Base-by-base conservation (phyloP, 2,888 invertebrate genomes). In the Ectemnius continuus region DNA sequence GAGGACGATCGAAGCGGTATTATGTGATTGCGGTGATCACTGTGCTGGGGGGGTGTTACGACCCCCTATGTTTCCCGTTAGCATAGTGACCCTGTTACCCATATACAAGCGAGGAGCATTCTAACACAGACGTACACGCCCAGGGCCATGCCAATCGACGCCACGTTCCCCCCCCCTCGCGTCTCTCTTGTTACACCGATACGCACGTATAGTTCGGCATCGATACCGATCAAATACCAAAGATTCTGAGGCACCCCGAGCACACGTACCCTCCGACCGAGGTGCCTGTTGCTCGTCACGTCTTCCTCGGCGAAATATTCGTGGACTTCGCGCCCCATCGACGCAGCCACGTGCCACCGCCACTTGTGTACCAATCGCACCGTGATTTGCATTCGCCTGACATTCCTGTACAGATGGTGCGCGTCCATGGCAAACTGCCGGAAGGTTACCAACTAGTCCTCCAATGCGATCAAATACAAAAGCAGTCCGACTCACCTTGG, bases 211-310 rank as follows among this genome's bases (percentile, higher is more conserved):
- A 73, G 84, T 82, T 83, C 75, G 75, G 80, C 81, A 84, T 87
- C 88, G 85, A 88, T 86, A 85, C 86, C 86, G 85, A 89, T 88
- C 87, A 87, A 87, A 90, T 89, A 83, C 87, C 90, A 82, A 90
- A 88, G 88, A 90, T 90, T 90, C 89, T 87, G 87, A 88, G 88
- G 83, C 86, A 82, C 76, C 84, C 88, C 87, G 80, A 86, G 78
- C 77, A 75, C 83, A 74, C 79, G 80, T 80, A 76, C 78, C 78
- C 82, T 73, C 73, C 80, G 73, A 81, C 77, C 84, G 77, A 83
- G 78, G 78, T 70, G 85, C 85, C 85, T 85, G 85, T 85, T 85
- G 85, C 85, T 75, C 85, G 75, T 68, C 72, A 73, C 75, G 76
- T 82, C 66, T 73, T 73, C 78, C 83, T 74, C 8, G 8, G 73